These are phyloP conservation scores for Pluvialis apricaria DNA, from an alignment of 2,113 vertebrate species.

Conservation along the genomic window DNA sequence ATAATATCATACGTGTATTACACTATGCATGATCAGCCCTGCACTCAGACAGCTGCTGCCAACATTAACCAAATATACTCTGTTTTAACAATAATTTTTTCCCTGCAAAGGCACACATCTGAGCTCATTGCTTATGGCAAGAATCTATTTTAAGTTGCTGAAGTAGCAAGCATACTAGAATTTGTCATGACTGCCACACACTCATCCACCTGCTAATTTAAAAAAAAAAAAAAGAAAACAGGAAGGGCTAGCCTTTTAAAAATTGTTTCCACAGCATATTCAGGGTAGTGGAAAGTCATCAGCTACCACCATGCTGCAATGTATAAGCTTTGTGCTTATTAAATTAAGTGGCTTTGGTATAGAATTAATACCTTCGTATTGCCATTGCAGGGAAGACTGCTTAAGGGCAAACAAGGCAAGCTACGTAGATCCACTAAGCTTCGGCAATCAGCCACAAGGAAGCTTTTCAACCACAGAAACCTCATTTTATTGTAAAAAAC, in stretches of 20 bases:
- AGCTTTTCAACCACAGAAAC: conserved; percentile 58
- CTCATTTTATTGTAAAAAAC: conserved; percentile 44
- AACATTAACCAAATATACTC: neutral
- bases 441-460: conserved; percentile 39
- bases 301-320: neutral
- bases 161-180: neutral
- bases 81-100: neutral
- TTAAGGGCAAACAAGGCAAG: conserved; percentile 44
- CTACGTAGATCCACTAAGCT: conserved; percentile 17
- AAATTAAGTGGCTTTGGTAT: conserved; percentile 60
- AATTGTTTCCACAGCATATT: neutral
- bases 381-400: conserved; percentile 18
- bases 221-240: neutral
- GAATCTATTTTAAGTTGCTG: conserved; percentile 23
- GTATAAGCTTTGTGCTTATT: conserved; percentile 23
- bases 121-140: neutral
- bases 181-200: conserved; percentile 1
- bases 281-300: conserved; percentile 13
- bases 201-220: neutral
- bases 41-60: neutral
- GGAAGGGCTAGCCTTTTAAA: neutral
- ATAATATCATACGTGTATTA: neutral
- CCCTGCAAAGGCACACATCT: neutral
- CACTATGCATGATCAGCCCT: neutral
- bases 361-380: conserved; percentile 42